Percentiles rank a stretch among this genome's conserved stretches.
Evolutionary conservation across 2,113 vertebrate genomes (phyloP).

Genomic region (Etia nguti): DNA sequence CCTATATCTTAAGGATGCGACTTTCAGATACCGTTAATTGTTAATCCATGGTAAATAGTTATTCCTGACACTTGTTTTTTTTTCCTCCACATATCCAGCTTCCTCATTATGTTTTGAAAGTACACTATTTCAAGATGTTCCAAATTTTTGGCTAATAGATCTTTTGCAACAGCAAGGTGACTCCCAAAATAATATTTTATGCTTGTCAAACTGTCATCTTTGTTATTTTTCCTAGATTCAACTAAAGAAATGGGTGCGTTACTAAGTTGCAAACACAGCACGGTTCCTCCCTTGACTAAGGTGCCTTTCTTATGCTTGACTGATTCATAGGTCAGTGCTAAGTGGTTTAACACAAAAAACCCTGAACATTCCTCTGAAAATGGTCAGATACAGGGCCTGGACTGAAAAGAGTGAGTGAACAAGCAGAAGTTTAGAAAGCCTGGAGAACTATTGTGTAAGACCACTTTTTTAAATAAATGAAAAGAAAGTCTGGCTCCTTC

Average conservation of each 20-base stretch:
- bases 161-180: too few species aligned
- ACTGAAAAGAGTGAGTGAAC: background rate
- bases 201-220: background rate
- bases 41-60: background rate
- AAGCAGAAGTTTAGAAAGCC: background rate
- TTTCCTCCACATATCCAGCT: background rate
- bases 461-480: background rate
- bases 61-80: too few species aligned
- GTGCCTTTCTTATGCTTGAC: background rate
- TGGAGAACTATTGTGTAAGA: background rate
- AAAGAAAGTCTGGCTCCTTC: background rate
- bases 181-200: background rate
- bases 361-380: background rate
- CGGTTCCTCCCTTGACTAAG: background rate
- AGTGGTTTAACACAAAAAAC: background rate
- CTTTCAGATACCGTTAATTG: background rate
- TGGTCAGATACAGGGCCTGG: background rate
- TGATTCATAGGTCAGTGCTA: background rate
- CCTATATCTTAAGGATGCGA: background rate
- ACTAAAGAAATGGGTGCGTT: background rate
- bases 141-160: background rate
- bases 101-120: background rate
- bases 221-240: background rate
- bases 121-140: background rate
- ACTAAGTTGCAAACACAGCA: background rate